A percentile compares a stretch with the other conserved stretches of the same genome.
Conservation (phyloP, 2,888 invertebrate genomes). For the Melieria omissa region DNA sequence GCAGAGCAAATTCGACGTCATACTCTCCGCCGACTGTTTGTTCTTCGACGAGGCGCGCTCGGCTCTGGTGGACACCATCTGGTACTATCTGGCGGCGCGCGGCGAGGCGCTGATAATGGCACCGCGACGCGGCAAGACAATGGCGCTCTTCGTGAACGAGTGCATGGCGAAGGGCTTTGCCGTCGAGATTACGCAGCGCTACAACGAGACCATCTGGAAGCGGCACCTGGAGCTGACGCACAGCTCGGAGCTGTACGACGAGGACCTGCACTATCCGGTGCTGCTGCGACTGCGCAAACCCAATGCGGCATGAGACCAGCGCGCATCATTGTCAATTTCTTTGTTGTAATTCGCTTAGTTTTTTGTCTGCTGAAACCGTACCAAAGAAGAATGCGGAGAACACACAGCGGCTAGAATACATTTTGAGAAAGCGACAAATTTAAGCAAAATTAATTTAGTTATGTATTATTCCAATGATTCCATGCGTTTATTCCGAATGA, state of each 20-base stretch:
- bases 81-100: slow-evolving; percentile 71
- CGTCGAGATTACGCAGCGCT: slow-evolving; percentile 71
- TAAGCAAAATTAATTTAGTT: neutral
- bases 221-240: slow-evolving; percentile 72
- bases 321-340: neutral
- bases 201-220: slow-evolving; percentile 76
- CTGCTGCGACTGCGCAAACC: slow-evolving; percentile 70
- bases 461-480: slow-evolving; percentile 40
- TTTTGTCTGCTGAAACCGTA: neutral
- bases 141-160: slow-evolving; percentile 75
- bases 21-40: slow-evolving; percentile 82
- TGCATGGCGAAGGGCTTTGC: slow-evolving; percentile 72
- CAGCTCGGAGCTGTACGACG: slow-evolving; percentile 72
- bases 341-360: neutral
- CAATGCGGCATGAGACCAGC: neutral
- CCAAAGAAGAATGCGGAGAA: too few relatives aligned
- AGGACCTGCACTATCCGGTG: slow-evolving; percentile 79
- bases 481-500: slow-evolving; percentile 36
- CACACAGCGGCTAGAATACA: too few relatives aligned
- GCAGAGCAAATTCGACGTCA: slow-evolving; percentile 73
- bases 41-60: slow-evolving; percentile 80
- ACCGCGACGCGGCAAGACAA: slow-evolving; percentile 78
- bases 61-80: slow-evolving; percentile 76
- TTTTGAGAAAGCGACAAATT: neutral
- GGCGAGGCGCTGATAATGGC: slow-evolving; percentile 82